A percentile compares a stretch with the other conserved stretches of the same genome.
Conservation (phyloP, 2,888 invertebrate genomes). For the Choristoneura rosaceana region DNA sequence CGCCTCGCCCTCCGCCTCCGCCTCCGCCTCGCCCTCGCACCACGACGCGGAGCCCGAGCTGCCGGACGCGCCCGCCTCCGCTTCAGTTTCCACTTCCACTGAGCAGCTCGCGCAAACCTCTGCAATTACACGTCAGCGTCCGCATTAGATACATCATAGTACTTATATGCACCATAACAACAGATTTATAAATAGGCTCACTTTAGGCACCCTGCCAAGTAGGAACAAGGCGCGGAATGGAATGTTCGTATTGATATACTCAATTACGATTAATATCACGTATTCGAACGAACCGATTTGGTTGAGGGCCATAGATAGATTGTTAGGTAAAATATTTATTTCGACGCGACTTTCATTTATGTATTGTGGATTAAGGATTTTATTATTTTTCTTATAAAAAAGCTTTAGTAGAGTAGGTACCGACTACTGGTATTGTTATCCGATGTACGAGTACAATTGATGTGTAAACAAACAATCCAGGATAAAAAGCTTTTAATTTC, state of each 20-base stretch:
- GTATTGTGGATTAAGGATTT: neutral
- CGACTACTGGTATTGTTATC: too few species aligned
- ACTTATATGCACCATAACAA: slow-evolving; percentile 19
- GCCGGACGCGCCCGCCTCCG: slow-evolving; percentile 71
- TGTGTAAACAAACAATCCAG: too few species aligned
- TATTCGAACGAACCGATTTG: neutral
- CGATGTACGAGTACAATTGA: too few species aligned
- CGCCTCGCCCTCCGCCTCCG: slow-evolving; percentile 61
- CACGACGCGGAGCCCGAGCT: slow-evolving; percentile 82
- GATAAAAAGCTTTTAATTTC: too few species aligned
- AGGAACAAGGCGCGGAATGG: slow-evolving; percentile 13
- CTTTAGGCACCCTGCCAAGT: slow-evolving; percentile 33
- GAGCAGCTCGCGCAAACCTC: slow-evolving; percentile 80
- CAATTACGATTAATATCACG: slow-evolving; percentile 19
- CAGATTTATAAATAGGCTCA: slow-evolving; percentile 33
- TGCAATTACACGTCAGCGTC: slow-evolving; percentile 57
- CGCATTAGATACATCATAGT: slow-evolving; percentile 27
- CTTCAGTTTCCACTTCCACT: slow-evolving; percentile 79
- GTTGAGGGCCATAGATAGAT: neutral
- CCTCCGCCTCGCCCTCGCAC: slow-evolving; percentile 84
- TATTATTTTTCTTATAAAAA: neutral
- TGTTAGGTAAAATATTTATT: too few species aligned
- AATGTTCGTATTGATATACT: slow-evolving; percentile 22
- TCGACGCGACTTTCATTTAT: neutral
- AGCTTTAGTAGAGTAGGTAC: too few species aligned